Percentiles rank a stretch among this genome's conserved stretches.
phyloP scores from a whole-genome alignment of 2,797 vertebrate genomes.

The Syngnathus rostellatus region DNA sequence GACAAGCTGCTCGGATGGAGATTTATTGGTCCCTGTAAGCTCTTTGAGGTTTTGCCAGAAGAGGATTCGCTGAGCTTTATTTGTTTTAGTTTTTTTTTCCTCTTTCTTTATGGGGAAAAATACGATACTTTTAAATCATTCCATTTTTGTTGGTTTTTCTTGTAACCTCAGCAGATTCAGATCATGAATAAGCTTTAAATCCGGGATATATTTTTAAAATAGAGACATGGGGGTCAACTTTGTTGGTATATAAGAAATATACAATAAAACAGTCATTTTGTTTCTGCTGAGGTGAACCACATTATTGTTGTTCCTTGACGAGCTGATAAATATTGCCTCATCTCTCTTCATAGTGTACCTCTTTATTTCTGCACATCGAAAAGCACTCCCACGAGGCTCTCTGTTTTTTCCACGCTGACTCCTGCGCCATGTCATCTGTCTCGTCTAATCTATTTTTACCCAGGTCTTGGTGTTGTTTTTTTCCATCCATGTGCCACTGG shows the following conservation, averaged over 20 bases:
- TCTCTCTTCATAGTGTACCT: neutral
- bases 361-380: constrained; percentile 4
- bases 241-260: constrained; percentile 6
- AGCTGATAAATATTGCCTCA: constrained; percentile 13
- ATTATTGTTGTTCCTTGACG: constrained; percentile 14
- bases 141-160: constrained; percentile 12
- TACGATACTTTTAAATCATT: constrained; percentile 30
- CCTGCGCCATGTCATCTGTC: constrained; percentile 48
- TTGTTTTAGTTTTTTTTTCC: constrained; percentile 19
- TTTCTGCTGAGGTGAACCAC: constrained; percentile 44
- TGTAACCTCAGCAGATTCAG: constrained; percentile 44
- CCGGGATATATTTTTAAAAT: neutral
- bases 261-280: constrained; percentile 19
- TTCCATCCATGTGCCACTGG: constrained; percentile 21
- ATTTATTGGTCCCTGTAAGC: constrained; percentile 55
- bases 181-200: constrained; percentile 20
- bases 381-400: constrained; percentile 41
- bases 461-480: constrained; percentile 21
- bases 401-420: constrained; percentile 45
- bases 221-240: neutral
- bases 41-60: constrained; percentile 57
- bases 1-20: constrained; percentile 49
- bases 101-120: constrained; percentile 13
- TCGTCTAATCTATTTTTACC: constrained; percentile 40
- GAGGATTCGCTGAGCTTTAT: constrained; percentile 55